Conservation (phyloP, 2,113 vertebrate genomes). For the Tragelaphus imberbis region DNA sequence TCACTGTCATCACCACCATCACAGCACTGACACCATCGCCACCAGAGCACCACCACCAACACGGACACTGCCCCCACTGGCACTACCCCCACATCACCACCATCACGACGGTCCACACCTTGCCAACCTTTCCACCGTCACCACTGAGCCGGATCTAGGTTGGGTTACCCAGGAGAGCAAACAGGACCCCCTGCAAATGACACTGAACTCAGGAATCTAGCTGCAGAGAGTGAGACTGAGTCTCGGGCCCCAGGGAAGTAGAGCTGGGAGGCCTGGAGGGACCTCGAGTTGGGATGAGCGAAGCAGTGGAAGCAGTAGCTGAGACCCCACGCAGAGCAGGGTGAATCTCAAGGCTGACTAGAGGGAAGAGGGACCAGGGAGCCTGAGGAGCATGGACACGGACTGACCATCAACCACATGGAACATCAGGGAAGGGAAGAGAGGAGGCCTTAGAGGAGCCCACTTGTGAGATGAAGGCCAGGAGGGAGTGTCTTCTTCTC, state of each 20-base stretch:
- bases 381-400: background rate
- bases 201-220: background rate
- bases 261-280: background rate
- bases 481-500: background rate
- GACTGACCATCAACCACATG: accelerated
- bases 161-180: background rate
- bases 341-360: background rate
- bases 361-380: background rate
- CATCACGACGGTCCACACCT: background rate
- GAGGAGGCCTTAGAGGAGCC: no score
- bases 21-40: accelerated
- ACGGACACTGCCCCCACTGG: accelerated
- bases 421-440: background rate
- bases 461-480: accelerated
- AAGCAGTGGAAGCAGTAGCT: accelerated
- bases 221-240: background rate
- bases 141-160: background rate
- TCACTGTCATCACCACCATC: accelerated
- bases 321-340: no score
- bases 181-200: background rate
- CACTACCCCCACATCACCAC: accelerated
- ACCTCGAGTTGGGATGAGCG: accelerated
- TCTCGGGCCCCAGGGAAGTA: accelerated
- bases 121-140: accelerated
- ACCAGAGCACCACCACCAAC: accelerated